Evolutionary conservation across 2,113 vertebrate species (phyloP).

Genomic region (Parus major): DNA sequence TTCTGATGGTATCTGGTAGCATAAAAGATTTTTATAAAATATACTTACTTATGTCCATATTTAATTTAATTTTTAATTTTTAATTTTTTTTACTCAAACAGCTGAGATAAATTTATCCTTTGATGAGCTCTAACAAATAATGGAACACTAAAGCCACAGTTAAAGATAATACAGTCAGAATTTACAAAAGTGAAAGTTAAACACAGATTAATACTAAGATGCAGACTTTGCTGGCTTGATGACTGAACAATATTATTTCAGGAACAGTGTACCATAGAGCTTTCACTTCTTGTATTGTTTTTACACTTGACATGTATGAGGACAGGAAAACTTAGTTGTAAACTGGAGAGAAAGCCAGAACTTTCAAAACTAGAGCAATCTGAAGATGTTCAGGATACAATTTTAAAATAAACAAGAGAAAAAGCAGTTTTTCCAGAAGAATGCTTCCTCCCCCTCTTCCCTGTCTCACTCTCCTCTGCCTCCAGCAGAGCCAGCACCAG

Average conservation of each 20-base stretch:
- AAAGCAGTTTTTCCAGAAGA: neutral
- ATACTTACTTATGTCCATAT: neutral
- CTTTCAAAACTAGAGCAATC: neutral
- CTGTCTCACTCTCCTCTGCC: neutral
- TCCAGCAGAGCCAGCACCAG: slow-evolving; percentile 28
- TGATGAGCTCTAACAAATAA: neutral
- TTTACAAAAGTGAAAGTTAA: neutral
- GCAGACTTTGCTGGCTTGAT: neutral
- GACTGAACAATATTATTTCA: neutral
- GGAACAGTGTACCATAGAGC: neutral
- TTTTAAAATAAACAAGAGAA: neutral
- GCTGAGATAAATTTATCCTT: neutral
- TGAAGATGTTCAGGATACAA: neutral
- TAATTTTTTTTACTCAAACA: neutral
- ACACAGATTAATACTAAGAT: neutral
- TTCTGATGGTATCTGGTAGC: neutral
- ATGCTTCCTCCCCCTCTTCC: neutral
- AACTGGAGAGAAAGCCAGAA: neutral
- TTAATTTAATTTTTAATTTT: too few relatives aligned
- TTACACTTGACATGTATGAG: neutral
- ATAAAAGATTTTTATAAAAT: neutral
- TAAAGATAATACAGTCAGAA: neutral
- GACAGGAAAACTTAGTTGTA: neutral
- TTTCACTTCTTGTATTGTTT: neutral
- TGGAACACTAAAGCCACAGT: neutral